phyloP scores from a whole-genome alignment of 2,888 invertebrate genomes.

The Lysandra bellargus region DNA sequence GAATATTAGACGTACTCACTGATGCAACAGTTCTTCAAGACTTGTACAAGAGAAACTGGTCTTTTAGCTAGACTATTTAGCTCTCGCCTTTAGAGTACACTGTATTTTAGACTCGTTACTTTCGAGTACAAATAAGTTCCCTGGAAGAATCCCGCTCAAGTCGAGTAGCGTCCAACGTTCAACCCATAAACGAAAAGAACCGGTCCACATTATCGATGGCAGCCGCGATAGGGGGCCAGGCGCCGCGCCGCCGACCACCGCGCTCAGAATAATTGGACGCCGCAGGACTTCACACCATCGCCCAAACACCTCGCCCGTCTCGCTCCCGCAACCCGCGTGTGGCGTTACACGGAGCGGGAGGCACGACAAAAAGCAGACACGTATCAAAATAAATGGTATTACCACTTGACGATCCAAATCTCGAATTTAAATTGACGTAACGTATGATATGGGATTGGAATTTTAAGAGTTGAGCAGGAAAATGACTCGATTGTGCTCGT shows the following conservation, averaged over 20 bases:
- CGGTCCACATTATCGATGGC: conserved; percentile 76
- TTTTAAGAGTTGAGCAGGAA: conserved; percentile 46
- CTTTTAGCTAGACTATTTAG: not conserved
- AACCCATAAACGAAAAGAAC: conserved; percentile 71
- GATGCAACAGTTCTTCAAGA: not conserved
- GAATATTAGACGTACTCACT: not conserved
- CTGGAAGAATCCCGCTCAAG: conserved; percentile 19
- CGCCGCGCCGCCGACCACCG: conserved; percentile 74
- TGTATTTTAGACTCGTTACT: not conserved
- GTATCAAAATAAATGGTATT: conserved; percentile 58
- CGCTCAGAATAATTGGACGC: conserved; percentile 76
- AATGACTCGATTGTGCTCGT: not conserved
- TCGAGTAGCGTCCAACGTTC: conserved; percentile 36
- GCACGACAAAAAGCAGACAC: conserved; percentile 40
- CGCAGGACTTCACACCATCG: conserved; percentile 77
- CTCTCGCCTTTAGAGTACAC: not conserved
- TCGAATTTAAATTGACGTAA: conserved; percentile 60
- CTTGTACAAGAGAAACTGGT: not conserved
- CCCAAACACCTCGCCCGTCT: conserved; percentile 41
- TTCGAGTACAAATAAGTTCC: conserved; percentile 17
- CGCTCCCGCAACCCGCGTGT: conserved; percentile 34
- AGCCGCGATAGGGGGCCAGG: conserved; percentile 74
- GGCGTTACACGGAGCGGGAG: not conserved
- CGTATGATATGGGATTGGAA: conserved; percentile 60
- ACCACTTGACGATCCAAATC: conserved; percentile 52